phyloP scores from a whole-genome alignment of 2,888 invertebrate species.

The Pristionchus entomophagus region DNA sequence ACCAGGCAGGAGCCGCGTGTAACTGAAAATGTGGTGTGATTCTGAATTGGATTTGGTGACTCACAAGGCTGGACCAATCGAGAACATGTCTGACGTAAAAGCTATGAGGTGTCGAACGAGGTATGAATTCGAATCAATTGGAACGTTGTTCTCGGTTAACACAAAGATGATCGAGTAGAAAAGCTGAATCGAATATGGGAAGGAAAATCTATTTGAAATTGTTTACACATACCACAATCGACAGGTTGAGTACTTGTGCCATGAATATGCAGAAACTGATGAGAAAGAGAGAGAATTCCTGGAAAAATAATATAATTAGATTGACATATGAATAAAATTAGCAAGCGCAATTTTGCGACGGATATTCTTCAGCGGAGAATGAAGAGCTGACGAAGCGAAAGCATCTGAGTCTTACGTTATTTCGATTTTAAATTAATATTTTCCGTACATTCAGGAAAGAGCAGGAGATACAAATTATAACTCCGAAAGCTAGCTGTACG shows the following conservation, averaged over 20 bases:
- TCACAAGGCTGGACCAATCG: constrained; percentile 13
- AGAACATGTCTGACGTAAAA: neutral
- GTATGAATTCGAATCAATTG: neutral
- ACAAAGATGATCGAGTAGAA: no score
- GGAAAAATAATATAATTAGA: neutral
- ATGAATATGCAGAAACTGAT: constrained; percentile 5
- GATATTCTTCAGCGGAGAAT: no score
- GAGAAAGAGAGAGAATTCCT: constrained; percentile 1
- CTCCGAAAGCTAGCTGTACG: no score
- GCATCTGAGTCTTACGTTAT: no score
- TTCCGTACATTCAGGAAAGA: no score
- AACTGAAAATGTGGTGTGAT: neutral
- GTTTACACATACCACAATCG: neutral
- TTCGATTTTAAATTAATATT: no score
- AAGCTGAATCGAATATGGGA: neutral
- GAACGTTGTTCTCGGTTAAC: no score
- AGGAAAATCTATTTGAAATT: no score
- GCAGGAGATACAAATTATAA: no score
- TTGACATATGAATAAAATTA: neutral
- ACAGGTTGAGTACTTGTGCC: neutral
- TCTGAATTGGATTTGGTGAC: neutral
- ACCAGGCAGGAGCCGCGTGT: neutral
- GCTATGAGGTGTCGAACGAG: neutral
- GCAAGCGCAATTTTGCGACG: no score
- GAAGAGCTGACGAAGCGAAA: no score